Percentiles rank a stretch among this genome's conserved stretches.
phyloP scores from a whole-genome alignment of 2,888 invertebrate species.

The Hydroisotoma schaefferi region DNA sequence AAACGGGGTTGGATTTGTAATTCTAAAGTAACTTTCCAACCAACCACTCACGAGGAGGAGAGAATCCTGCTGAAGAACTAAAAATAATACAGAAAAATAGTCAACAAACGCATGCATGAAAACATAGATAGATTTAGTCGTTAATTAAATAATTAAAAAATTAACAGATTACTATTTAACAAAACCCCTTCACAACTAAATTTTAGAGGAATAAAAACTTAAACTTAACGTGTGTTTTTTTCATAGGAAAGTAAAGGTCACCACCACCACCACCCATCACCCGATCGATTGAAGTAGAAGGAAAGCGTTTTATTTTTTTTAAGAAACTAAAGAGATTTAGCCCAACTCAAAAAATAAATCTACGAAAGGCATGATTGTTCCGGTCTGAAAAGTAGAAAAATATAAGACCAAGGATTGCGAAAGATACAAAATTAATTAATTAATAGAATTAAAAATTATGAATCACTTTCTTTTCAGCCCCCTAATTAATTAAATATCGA shows the following conservation, averaged over 20 bases:
- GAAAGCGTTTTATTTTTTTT: too few species aligned
- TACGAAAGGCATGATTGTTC: conserved; percentile 14
- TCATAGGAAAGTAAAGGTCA: neutral
- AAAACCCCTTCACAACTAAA: neutral
- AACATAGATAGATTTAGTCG: neutral
- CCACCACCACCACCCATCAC: neutral
- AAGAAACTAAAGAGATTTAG: conserved; percentile 10
- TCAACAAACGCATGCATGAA: neutral
- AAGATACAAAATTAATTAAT: neutral
- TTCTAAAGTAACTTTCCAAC: too few species aligned
- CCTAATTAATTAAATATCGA: too few species aligned
- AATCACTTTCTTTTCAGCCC: too few species aligned
- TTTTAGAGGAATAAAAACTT: neutral
- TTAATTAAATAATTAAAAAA: neutral
- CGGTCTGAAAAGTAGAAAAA: conserved; percentile 15
- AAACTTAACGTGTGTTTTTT: neutral
- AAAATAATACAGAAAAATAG: conserved; percentile 4
- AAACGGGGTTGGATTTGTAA: conserved; percentile 22
- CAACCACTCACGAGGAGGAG: conserved; percentile 12
- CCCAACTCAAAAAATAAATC: conserved; percentile 19
- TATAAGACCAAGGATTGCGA: neutral
- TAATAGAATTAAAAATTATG: too few species aligned
- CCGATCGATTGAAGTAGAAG: neutral
- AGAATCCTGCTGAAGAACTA: conserved; percentile 27
- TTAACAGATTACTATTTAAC: neutral